Conservation (phyloP, 2,888 invertebrate species). For the Athrips mouffetella region DNA sequence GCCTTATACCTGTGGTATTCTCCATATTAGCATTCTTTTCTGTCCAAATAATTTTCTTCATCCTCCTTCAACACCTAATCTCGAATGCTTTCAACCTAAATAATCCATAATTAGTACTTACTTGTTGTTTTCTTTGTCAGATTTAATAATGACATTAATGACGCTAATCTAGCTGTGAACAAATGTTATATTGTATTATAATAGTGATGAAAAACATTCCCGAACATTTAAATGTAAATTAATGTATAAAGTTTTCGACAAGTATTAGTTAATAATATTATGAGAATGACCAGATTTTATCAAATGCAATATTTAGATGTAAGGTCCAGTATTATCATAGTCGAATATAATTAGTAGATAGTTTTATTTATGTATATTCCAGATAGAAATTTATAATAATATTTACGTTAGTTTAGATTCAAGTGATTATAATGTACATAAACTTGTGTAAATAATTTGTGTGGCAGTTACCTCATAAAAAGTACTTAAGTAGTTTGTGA, state of each 20-base stretch:
- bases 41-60: too few species aligned
- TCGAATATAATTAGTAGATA: constrained; percentile 64
- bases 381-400: constrained; percentile 59
- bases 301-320: constrained; percentile 75
- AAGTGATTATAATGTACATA: constrained; percentile 44
- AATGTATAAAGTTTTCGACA: constrained; percentile 57
- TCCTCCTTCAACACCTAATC: too few species aligned
- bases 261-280: constrained; percentile 57
- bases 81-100: too few species aligned
- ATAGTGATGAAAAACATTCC: constrained; percentile 43
- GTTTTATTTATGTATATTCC: constrained; percentile 67
- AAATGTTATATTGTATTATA: not conserved
- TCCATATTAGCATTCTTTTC: too few species aligned
- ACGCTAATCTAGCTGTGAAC: not conserved
- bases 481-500: not conserved
- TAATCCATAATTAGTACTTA: too few species aligned
- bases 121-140: too few species aligned
- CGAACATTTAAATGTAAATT: constrained; percentile 56
- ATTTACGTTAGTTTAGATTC: constrained; percentile 33
- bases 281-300: constrained; percentile 75
- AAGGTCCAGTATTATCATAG: constrained; percentile 74
- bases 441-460: constrained; percentile 55
- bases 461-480: constrained; percentile 35
- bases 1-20: too few species aligned
- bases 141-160: too few species aligned